These are phyloP conservation scores for Drosophila willistoni DNA, from an alignment of 1,140 invertebrate genomes.

Conservation along the genomic window DNA sequence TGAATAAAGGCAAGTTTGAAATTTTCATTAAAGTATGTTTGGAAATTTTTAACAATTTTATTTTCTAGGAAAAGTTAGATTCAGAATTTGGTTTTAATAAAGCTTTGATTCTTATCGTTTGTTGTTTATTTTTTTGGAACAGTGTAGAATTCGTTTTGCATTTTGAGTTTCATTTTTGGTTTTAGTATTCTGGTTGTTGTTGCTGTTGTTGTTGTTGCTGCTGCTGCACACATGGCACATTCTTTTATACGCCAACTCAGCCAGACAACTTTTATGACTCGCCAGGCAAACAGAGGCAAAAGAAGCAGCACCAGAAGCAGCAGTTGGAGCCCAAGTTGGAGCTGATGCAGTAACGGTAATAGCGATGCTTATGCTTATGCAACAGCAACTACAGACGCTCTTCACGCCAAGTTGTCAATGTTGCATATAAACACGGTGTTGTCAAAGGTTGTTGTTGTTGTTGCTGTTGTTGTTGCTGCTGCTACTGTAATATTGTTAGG, in stretches of 20 bases:
- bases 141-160: slow-evolving; percentile 38
- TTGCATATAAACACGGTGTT: slow-evolving; percentile 74
- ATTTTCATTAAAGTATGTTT: too few relatives aligned
- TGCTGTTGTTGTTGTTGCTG: neutral
- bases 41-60: too few relatives aligned
- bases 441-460: slow-evolving; percentile 54
- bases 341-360: slow-evolving; percentile 35
- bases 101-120: too few relatives aligned
- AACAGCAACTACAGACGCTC: slow-evolving; percentile 31
- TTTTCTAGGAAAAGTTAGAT: too few relatives aligned
- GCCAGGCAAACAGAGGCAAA: slow-evolving; percentile 41
- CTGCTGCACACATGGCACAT: slow-evolving; percentile 52
- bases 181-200: slow-evolving; percentile 26
- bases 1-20: too few relatives aligned
- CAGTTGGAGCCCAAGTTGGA: slow-evolving; percentile 16
- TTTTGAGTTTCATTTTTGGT: slow-evolving; percentile 55
- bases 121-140: slow-evolving; percentile 5
- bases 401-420: slow-evolving; percentile 76
- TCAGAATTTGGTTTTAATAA: too few relatives aligned
- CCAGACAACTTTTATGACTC: slow-evolving; percentile 75
- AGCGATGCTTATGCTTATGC: slow-evolving; percentile 58
- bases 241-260: slow-evolving; percentile 35
- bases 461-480: slow-evolving; percentile 55
- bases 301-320: neutral
- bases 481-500: slow-evolving; percentile 37